Base-by-base conservation (phyloP, 2,888 invertebrate species). In the Eristalis intricaria region DNA sequence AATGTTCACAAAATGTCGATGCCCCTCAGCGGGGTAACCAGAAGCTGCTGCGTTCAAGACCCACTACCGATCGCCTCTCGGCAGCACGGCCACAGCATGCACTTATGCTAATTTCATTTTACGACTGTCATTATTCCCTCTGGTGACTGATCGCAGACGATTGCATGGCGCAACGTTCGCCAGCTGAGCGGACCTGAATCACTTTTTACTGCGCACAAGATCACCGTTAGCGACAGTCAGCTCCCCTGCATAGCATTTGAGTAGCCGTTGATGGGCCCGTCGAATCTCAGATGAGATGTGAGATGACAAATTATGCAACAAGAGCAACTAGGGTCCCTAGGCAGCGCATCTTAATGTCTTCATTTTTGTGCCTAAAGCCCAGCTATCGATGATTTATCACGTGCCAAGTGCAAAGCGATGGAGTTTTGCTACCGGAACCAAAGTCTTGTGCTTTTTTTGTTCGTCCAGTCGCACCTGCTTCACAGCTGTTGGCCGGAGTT, bases 341-440 rank as follows among this genome's bases (percentile, higher is more conserved):
- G 19, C 19, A 8, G 50, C 19, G 50, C 50, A 8, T 43, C 50
- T 60, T 60, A 26, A 60, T 60, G 26, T 60, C 60, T 60, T 23
- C 60, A 60, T 60, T 26, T 50, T 13, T 19, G 50, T 50, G 8
- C 50, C 13, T 1, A 5, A 8, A 26, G 60, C 13, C 15, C 8
- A n/a, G 50, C 13, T 58, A 60, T 50, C 61, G 40, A 73, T 82
- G 85, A 60, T 60, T 86, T 71, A 86, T 83, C 78, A 83, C 78
- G 86, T 86, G 78, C 83, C 78, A 78, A 78, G 68, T 58, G 71
- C 50, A 43, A 77, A 83, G 77, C 60, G 78, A 61, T 84, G 29
- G 13, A 60, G 60, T 60, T 60, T 40, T 60, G 70, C 80, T 43
- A 56, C 80, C 56, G 23, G 64, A 23, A 35, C 68, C 19, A 69